Percentiles rank a stretch among this genome's conserved stretches.
phyloP scores from a whole-genome alignment of 2,888 invertebrate genomes.

The Cryptocephalus primarius region DNA sequence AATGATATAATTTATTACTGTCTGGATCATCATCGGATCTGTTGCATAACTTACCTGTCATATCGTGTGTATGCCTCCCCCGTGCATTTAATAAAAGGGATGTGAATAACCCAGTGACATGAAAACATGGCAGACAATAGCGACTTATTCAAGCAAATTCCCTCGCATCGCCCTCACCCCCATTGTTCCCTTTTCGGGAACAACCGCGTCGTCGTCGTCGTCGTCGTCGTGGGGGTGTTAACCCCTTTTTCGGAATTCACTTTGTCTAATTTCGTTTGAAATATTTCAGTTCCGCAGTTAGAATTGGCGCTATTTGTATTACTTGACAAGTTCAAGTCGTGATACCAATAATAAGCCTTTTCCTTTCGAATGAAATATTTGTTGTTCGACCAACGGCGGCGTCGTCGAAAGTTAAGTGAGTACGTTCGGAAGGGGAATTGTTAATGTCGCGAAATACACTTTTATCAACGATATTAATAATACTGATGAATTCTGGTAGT shows the following conservation, averaged over 20 bases:
- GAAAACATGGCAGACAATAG: neutral
- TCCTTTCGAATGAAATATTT: slow-evolving; percentile 10
- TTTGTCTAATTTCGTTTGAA: slow-evolving; percentile 23
- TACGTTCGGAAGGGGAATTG: no score
- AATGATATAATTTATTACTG: no score
- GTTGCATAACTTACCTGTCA: no score
- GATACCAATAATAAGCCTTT: slow-evolving; percentile 21
- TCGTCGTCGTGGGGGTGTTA: neutral
- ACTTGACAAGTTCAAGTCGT: slow-evolving; percentile 22
- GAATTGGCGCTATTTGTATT: slow-evolving; percentile 23
- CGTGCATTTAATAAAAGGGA: no score
- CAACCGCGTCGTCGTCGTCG: neutral
- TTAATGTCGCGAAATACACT: no score
- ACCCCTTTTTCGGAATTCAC: slow-evolving; percentile 20
- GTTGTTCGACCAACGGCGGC: no score
- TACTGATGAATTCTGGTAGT: no score
- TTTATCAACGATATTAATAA: no score
- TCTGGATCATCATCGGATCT: no score
- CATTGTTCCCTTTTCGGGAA: neutral
- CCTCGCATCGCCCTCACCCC: neutral
- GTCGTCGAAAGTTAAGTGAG: no score
- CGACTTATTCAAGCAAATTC: neutral
- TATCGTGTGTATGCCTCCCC: no score
- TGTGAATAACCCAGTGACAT: no score
- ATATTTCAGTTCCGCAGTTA: slow-evolving; percentile 18